Conservation (phyloP, 2,113 vertebrate species). For the Apodemus speciosus region DNA sequence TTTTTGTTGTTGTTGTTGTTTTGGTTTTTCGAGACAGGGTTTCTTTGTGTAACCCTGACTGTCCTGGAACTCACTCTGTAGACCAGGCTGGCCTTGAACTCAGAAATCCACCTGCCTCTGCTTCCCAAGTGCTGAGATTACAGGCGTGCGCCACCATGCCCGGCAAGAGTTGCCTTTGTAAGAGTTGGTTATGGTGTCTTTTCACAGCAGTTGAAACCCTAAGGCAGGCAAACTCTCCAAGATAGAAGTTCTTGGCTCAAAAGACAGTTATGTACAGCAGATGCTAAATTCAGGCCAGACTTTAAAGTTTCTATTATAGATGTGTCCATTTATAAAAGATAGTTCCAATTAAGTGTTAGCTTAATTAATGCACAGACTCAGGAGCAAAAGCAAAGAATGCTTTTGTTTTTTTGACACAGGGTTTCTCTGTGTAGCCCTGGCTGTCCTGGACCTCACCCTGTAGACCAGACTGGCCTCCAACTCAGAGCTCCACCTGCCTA, state of each 20-base stretch:
- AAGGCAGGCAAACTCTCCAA: neutral
- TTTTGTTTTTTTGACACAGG: neutral
- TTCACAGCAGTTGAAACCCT: too few relatives aligned
- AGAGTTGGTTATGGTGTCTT: too few relatives aligned
- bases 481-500: neutral
- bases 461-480: neutral
- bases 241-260: neutral
- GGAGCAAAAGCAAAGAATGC: neutral
- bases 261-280: neutral
- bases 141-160: too few relatives aligned
- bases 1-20: too few relatives aligned
- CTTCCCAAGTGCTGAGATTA: too few relatives aligned
- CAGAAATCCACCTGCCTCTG: too few relatives aligned
- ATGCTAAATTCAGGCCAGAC: neutral
- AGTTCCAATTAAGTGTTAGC: neutral
- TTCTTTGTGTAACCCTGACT: too few relatives aligned
- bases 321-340: neutral
- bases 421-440: neutral
- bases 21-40: too few relatives aligned
- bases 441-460: neutral
- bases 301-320: neutral
- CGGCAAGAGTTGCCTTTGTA: too few relatives aligned
- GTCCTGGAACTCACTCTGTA: too few relatives aligned
- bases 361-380: neutral
- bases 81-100: too few relatives aligned